Evolutionary conservation across 1,140 invertebrate species (phyloP).

Genomic region (Melanaphis sacchari): DNA sequence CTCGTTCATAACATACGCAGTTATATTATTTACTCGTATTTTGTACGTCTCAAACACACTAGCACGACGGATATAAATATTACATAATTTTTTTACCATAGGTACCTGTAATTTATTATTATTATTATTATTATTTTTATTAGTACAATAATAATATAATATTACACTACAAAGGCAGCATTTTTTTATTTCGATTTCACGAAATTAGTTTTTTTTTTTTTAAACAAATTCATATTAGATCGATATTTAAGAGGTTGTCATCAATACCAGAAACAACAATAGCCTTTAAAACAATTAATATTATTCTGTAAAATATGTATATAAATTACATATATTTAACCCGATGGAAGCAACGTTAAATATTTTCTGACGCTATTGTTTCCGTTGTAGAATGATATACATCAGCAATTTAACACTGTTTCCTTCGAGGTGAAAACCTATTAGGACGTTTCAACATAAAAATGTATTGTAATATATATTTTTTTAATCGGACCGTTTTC

Average conservation of each 20-base stretch:
- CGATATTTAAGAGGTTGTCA: conserved; percentile 19
- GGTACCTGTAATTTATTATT: not conserved
- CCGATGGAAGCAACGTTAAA: conserved; percentile 5
- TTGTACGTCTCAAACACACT: not conserved
- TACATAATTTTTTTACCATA: not conserved
- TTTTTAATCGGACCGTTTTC: not conserved
- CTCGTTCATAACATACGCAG: not conserved
- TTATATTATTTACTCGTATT: conserved; percentile 2
- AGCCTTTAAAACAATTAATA: not conserved
- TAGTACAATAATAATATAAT: not conserved
- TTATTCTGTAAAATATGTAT: not conserved
- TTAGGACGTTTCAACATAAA: not conserved
- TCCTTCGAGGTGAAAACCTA: not conserved
- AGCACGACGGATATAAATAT: not conserved
- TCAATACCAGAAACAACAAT: conserved; percentile 20
- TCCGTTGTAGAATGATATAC: not conserved
- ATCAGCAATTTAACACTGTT: not conserved
- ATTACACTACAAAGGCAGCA: too few relatives aligned
- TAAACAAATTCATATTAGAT: not conserved
- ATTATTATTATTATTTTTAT: too few relatives aligned
- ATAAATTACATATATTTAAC: too few relatives aligned
- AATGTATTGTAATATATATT: not conserved
- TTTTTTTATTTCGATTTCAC: not conserved
- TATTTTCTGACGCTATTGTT: conserved; percentile 30
- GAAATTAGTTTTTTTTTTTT: not conserved